Conservation (phyloP, 2,797 vertebrate species). For the Brachyrhaphis roseni region DNA sequence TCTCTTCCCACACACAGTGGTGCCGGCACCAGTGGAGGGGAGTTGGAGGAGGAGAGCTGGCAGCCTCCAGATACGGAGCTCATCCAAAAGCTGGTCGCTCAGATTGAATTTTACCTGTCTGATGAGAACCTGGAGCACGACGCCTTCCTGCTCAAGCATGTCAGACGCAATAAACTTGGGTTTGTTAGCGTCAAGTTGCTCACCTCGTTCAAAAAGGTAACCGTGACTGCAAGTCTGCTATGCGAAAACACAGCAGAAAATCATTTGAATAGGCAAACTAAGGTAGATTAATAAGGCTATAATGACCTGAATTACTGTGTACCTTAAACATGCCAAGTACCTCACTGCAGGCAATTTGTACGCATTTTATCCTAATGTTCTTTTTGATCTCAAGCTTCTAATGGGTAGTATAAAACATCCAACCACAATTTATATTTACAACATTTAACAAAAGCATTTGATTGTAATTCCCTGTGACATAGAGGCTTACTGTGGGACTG, state of each 20-base stretch:
- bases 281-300: neutral
- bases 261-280: neutral
- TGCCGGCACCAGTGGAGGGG: constrained; percentile 86
- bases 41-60: constrained; percentile 93
- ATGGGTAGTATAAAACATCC: neutral
- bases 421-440: neutral
- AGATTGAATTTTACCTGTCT: constrained; percentile 97
- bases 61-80: constrained; percentile 90
- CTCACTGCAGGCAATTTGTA: constrained; percentile 6
- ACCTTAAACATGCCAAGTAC: neutral
- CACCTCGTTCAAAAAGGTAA: constrained; percentile 98
- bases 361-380: neutral
- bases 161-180: constrained; percentile 95
- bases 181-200: constrained; percentile 98
- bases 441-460: neutral
- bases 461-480: neutral
- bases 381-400: neutral
- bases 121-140: constrained; percentile 98
- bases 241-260: neutral
- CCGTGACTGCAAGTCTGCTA: neutral
- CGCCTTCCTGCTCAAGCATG: constrained; percentile 95
- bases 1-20: constrained; percentile 77
- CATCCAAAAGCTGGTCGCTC: constrained; percentile 89
- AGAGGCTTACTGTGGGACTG: neutral
- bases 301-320: neutral